Evolutionary conservation across 2,888 invertebrate genomes (phyloP).

Genomic region (Sarcophaga variegata): DNA sequence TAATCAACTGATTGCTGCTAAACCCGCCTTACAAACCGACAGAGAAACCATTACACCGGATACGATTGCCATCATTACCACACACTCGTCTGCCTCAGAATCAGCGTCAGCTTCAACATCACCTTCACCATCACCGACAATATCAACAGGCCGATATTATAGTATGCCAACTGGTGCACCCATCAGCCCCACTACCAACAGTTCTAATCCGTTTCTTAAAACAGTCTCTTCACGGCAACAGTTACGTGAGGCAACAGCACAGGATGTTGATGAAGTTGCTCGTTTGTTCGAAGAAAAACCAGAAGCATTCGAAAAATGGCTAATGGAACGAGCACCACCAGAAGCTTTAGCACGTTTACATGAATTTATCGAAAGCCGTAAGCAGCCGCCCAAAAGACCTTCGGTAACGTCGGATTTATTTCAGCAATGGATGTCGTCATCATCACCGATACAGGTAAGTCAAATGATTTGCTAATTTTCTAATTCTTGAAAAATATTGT

Average conservation of each 20-base stretch:
- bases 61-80: constrained; percentile 36
- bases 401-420: constrained; percentile 93
- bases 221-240: constrained; percentile 2
- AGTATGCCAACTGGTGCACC: constrained; percentile 26
- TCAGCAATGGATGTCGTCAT: constrained; percentile 91
- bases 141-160: constrained; percentile 16
- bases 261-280: constrained; percentile 81
- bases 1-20: constrained; percentile 51
- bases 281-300: constrained; percentile 85
- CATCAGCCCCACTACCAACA: background rate
- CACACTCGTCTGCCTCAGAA: constrained; percentile 15
- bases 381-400: constrained; percentile 84
- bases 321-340: constrained; percentile 88
- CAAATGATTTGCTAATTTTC: background rate
- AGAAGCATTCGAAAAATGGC: constrained; percentile 88
- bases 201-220: constrained; percentile 28
- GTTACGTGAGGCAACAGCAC: constrained; percentile 71
- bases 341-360: constrained; percentile 86
- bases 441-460: constrained; percentile 88
- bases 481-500: too few relatives aligned
- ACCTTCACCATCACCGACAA: constrained; percentile 41
- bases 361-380: constrained; percentile 83
- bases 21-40: constrained; percentile 55
- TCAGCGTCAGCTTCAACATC: constrained; percentile 39
- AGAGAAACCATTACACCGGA: constrained; percentile 47